Conservation (phyloP, 92 coral and sea anemone genomes). For the Zoanthus gigantus region DNA sequence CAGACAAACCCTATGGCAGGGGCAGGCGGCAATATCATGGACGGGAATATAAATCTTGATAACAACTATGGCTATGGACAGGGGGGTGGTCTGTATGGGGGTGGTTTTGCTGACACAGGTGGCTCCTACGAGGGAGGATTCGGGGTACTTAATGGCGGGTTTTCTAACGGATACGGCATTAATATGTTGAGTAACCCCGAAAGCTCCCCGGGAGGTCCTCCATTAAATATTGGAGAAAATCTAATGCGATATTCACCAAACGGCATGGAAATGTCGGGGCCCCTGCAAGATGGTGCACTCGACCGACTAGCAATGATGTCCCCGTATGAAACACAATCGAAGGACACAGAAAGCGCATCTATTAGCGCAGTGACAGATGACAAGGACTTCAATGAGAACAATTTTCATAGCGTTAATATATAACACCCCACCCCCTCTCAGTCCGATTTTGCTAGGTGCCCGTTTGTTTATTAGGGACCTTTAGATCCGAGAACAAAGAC, state of each 20-base stretch:
- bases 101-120: constrained; percentile 21
- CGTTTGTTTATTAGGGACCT: no score
- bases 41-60: constrained; percentile 55
- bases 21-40: constrained; percentile 40
- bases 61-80: constrained; percentile 43
- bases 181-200: constrained; percentile 12
- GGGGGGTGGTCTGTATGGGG: constrained; percentile 46
- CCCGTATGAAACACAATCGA: constrained; percentile 88
- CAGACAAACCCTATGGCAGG: constrained; percentile 20
- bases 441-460: no score
- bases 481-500: no score
- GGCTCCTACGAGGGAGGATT: constrained; percentile 26
- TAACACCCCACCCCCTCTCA: no score
- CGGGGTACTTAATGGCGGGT: constrained; percentile 33
- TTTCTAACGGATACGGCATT: constrained; percentile 28
- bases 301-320: constrained; percentile 96
- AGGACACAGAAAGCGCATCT: constrained; percentile 73
- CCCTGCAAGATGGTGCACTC: constrained; percentile 82
- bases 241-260: constrained; percentile 42
- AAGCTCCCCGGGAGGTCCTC: not conserved
- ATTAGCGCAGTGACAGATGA: constrained; percentile 69
- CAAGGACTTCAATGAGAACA: constrained; percentile 30
- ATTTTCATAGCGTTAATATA: no score
- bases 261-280: constrained; percentile 65
- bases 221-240: constrained; percentile 15